Conservation (phyloP, 2,113 vertebrate species). For the Epinephelus cyanopodus region DNA sequence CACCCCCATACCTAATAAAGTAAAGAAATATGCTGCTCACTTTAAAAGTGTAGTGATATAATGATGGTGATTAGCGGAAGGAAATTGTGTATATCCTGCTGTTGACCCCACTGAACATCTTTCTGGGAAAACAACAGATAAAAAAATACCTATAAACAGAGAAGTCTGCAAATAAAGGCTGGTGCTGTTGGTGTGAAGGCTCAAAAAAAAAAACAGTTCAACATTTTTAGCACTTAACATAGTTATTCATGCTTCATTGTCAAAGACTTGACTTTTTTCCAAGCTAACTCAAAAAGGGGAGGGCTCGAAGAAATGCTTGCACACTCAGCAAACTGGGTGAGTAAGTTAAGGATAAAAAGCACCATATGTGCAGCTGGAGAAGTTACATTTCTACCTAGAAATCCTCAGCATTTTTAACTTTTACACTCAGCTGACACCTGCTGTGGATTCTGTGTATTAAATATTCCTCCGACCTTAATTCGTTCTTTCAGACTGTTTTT, state of each 20-base stretch:
- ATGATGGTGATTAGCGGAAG: background rate
- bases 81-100: background rate
- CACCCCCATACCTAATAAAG: slow-evolving; percentile 85
- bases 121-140: background rate
- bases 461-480: background rate
- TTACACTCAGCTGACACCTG: background rate
- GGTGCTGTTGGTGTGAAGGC: background rate
- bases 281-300: accelerated
- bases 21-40: background rate
- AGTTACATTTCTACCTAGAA: background rate
- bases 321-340: too few species aligned
- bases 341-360: background rate
- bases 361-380: background rate
- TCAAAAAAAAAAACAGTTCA: background rate
- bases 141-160: background rate
- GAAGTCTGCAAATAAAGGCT: background rate
- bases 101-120: background rate
- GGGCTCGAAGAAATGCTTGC: background rate
- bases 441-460: background rate
- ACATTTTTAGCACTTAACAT: background rate
- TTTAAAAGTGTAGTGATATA: background rate
- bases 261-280: too few species aligned
- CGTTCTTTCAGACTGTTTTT: background rate
- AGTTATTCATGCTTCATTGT: background rate
- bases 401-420: background rate